Evolutionary conservation across 2,113 vertebrate genomes (phyloP).

Genomic region (Serinus canaria): DNA sequence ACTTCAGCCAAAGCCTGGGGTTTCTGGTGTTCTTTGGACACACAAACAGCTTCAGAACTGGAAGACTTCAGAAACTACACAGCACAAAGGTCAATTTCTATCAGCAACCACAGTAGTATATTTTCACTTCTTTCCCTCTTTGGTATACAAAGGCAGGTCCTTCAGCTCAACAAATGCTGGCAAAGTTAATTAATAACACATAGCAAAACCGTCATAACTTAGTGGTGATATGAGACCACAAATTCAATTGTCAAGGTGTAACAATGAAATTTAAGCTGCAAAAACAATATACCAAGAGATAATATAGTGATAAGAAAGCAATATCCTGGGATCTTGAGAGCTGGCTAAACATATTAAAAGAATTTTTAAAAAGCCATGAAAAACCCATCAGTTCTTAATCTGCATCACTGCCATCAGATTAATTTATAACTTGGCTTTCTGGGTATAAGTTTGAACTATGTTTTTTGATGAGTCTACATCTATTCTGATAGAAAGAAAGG

Average conservation of each 20-base stretch:
- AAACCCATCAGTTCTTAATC: background rate
- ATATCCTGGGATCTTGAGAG: background rate
- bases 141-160: background rate
- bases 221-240: background rate
- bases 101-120: background rate
- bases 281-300: background rate
- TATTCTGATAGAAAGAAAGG: background rate
- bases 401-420: background rate
- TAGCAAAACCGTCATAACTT: background rate
- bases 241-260: background rate
- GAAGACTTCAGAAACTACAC: background rate
- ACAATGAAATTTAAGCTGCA: background rate
- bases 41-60: background rate
- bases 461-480: background rate
- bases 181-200: background rate
- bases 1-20: background rate
- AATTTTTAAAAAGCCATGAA: background rate
- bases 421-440: background rate
- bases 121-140: background rate
- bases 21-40: background rate
- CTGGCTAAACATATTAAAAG: background rate
- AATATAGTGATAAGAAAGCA: background rate
- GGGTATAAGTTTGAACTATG: background rate
- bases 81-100: background rate
- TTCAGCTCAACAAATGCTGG: background rate